A percentile compares a stretch with the other conserved stretches of the same genome.
phyloP scores from a whole-genome alignment of 2,797 vertebrate genomes.

The Cuniculus paca region DNA sequence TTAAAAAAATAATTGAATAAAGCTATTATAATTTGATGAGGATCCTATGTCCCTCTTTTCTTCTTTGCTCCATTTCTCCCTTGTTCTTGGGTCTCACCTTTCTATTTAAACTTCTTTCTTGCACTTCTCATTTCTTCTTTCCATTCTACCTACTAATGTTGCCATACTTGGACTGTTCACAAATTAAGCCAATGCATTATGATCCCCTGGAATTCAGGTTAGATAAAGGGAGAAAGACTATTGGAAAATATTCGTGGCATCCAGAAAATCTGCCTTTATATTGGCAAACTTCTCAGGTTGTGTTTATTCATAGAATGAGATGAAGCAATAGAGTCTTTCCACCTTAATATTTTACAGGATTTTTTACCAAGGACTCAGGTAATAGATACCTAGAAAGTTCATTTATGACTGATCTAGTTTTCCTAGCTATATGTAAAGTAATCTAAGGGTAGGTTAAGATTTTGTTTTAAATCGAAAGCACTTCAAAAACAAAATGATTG shows the following conservation, averaged over 20 bases:
- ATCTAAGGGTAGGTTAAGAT: slow-evolving; percentile 73
- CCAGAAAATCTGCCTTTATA: slow-evolving; percentile 28
- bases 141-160: background rate
- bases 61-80: background rate
- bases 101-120: background rate
- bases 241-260: background rate
- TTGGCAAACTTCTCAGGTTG: background rate
- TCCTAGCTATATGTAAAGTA: slow-evolving; percentile 14
- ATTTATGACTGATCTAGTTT: slow-evolving; percentile 35
- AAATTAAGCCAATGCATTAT: background rate
- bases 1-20: background rate
- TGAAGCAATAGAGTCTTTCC: slow-evolving; percentile 21
- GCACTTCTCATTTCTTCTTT: background rate
- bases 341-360: slow-evolving; percentile 49
- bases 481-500: slow-evolving; percentile 81
- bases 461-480: slow-evolving; percentile 13
- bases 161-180: background rate
- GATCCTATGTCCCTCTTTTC: background rate
- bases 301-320: slow-evolving; percentile 46
- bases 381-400: slow-evolving; percentile 44
- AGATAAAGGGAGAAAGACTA: background rate
- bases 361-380: slow-evolving; percentile 29
- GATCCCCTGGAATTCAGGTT: background rate
- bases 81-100: background rate
- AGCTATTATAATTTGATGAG: background rate